Base-by-base conservation (phyloP, 2,113 vertebrate species). In the Zingel zingel region DNA sequence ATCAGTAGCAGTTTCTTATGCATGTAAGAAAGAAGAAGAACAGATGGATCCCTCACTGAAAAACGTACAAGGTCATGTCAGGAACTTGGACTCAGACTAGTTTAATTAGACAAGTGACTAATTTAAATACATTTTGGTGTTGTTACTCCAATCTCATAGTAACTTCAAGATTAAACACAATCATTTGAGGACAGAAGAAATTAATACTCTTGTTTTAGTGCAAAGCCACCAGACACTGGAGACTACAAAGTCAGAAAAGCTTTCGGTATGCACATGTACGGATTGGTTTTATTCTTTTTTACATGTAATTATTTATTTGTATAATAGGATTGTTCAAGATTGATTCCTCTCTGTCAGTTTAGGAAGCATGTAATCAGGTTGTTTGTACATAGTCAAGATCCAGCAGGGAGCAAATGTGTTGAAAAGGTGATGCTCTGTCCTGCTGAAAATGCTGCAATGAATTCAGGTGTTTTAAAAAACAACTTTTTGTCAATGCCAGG, bases 401-500 rank as follows among this genome's bases (percentile, higher is more conserved):
- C 56, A 70, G 78, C 80, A 76, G 72, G 89, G 85, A 71, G 77
- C 77, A 84, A 50, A 68, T 62, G 14, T 74, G 79, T 45, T 74
- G 12, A 83, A 81, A 67, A 83, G 80, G 50, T 23, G 73, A 72
- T 5, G 84, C 73, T 77, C 74, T 80, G 76, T 82, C 62, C 87
- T 85, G 81, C 87, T 90, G 78, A 81, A 84, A 86, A 92, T 93
- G 92, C 92, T 94, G 93, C 93, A 91, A 86, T 82, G 75, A 93
- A 92, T 93, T 94, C 94, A 94, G 93, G 92, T 91, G 88, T 89
- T 89, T 82, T 47, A 45, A 84, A 74, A 82, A 68, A 58, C 1
- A 27, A 3, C 50, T 19, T 57, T 14, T 47, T 75, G 27, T 88
- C 72, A 72, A 57, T 51, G 80, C 86, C 81, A 79, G 76, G 76